These are phyloP conservation scores for Pseudomugil tenellus DNA, from an alignment of 2,797 vertebrate genomes.

Conservation along the genomic window DNA sequence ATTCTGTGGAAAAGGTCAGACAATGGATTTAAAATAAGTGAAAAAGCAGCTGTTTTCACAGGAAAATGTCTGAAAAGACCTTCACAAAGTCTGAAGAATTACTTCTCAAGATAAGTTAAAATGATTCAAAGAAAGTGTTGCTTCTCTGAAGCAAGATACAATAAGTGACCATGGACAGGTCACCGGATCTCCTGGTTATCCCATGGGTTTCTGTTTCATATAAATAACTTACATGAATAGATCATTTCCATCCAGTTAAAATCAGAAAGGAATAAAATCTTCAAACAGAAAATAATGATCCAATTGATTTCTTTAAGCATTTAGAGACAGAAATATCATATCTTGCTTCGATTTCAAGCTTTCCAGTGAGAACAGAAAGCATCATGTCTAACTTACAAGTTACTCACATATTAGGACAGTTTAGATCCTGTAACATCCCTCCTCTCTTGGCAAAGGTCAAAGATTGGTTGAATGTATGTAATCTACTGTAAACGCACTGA, in stretches of 20 bases:
- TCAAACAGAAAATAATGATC: too few species aligned
- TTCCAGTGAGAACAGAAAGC: too few species aligned
- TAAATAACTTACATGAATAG: too few species aligned
- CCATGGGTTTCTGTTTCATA: too few species aligned
- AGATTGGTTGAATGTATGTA: not conserved
- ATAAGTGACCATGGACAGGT: too few species aligned
- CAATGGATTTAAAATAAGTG: not conserved
- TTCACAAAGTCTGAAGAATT: not conserved
- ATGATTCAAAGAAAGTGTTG: not conserved
- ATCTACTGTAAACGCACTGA: not conserved
- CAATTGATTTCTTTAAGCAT: too few species aligned
- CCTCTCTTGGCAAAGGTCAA: constrained; percentile 9
- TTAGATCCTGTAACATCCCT: not conserved
- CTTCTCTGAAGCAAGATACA: not conserved
- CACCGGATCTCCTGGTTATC: too few species aligned
- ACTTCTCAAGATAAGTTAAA: not conserved
- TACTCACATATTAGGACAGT: not conserved
- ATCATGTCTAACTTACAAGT: too few species aligned
- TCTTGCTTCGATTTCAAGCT: too few species aligned
- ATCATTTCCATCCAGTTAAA: too few species aligned
- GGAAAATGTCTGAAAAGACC: not conserved
- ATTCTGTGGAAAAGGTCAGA: not conserved
- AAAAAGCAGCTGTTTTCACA: not conserved
- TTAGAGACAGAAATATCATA: too few species aligned
- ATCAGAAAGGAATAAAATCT: too few species aligned